Percentiles rank a stretch among this genome's conserved stretches.
phyloP scores from a whole-genome alignment of 2,888 invertebrate species.

The Crematogaster levior region DNA sequence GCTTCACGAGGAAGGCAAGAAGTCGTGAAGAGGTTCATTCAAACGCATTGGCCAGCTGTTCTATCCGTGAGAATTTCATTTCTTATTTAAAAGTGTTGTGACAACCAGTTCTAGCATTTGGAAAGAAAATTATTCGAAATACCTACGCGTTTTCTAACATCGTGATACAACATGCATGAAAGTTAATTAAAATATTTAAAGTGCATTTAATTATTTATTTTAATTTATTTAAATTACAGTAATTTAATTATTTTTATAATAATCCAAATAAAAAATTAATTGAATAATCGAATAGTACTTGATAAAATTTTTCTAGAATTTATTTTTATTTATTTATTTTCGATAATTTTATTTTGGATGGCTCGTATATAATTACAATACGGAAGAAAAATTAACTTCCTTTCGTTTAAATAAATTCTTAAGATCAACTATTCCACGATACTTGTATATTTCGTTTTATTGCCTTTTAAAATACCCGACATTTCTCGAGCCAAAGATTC shows the following conservation, averaged over 20 bases:
- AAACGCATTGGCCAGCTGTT: constrained; percentile 38
- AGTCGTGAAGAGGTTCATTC: constrained; percentile 12
- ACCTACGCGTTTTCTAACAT: constrained; percentile 3
- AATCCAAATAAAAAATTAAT: not conserved
- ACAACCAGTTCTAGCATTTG: constrained; percentile 6
- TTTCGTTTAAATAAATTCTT: not conserved
- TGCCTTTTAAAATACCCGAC: too few species aligned
- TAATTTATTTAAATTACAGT: not conserved
- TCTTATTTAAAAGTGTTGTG: constrained; percentile 15
- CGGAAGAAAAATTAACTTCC: not conserved
- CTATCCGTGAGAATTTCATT: constrained; percentile 22
- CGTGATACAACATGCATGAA: not conserved
- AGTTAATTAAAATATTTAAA: not conserved
- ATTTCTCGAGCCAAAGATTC: too few species aligned
- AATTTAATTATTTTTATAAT: not conserved
- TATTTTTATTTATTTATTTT: not conserved
- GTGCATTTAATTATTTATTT: too few species aligned
- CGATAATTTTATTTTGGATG: not conserved
- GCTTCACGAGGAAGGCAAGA: not conserved
- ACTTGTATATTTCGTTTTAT: not conserved
- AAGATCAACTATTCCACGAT: not conserved
- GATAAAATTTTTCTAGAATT: too few species aligned
- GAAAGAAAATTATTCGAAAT: constrained; percentile 8
- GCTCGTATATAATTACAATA: not conserved
- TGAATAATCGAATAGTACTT: not conserved